phyloP scores from a whole-genome alignment of 2,113 vertebrate species.

The Acrocephalus kingi region DNA sequence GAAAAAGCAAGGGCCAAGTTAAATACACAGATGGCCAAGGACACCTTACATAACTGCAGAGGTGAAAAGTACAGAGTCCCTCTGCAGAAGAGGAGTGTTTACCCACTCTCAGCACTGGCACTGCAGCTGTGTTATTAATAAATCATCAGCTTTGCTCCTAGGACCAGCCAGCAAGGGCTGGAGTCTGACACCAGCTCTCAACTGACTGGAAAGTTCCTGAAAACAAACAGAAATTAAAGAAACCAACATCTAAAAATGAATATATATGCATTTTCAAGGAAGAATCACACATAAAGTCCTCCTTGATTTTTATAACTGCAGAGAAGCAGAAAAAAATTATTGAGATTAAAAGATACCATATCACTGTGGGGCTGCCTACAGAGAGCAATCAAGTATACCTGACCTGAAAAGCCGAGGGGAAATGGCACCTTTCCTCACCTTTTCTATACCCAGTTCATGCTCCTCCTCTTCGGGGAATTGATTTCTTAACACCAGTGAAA shows the following conservation, averaged over 20 bases:
- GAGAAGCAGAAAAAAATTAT: background rate
- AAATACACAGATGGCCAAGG: background rate
- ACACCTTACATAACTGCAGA: background rate
- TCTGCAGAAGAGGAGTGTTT: background rate
- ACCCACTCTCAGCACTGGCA: background rate
- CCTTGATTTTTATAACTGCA: rapidly evolving
- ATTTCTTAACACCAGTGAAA: background rate
- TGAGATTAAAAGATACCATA: background rate
- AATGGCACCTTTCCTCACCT: background rate
- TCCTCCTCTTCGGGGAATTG: background rate
- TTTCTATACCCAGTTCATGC: background rate
- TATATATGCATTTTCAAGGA: background rate
- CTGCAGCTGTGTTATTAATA: background rate
- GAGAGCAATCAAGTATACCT: background rate
- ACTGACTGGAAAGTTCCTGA: background rate
- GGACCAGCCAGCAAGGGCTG: background rate
- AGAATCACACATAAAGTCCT: background rate
- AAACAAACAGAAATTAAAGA: background rate
- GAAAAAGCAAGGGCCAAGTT: background rate
- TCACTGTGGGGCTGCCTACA: background rate
- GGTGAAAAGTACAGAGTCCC: slow-evolving; percentile 16
- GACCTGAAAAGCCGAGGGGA: background rate
- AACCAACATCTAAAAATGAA: background rate
- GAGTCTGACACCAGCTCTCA: background rate
- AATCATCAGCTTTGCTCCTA: background rate